Evolutionary conservation across 2,797 vertebrate genomes (phyloP).

Genomic region (Netta rufina): DNA sequence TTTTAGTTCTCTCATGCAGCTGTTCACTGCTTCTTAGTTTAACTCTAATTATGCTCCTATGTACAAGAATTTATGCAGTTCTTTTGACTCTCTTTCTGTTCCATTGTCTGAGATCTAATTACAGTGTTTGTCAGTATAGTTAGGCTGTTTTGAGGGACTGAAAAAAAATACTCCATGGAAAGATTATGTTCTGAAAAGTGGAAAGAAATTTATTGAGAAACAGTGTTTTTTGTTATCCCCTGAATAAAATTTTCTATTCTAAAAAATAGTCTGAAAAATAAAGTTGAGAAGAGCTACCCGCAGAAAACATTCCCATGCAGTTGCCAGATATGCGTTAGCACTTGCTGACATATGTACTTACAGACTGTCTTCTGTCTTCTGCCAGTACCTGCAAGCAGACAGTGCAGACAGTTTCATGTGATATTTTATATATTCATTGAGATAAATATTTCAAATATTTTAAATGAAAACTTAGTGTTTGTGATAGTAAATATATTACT

Average conservation of each 20-base stretch:
- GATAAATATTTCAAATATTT: background rate
- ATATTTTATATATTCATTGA: background rate
- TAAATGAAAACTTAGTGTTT: background rate
- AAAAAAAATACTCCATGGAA: background rate
- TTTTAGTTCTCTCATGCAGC: conserved; percentile 29
- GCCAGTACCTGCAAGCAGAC: background rate
- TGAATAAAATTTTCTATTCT: background rate
- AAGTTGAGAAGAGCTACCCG: background rate
- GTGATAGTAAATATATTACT: background rate
- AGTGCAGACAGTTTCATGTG: background rate
- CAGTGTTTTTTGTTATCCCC: background rate
- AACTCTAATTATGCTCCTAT: conserved; percentile 55
- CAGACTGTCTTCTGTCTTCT: background rate
- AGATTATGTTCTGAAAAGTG: background rate
- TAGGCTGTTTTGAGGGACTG: background rate
- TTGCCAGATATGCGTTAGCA: background rate
- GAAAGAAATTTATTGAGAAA: background rate
- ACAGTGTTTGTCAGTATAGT: background rate
- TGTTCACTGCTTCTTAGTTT: conserved; percentile 40
- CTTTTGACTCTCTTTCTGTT: background rate
- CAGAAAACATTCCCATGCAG: background rate
- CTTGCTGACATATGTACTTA: background rate
- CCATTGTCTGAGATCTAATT: conserved; percentile 49
- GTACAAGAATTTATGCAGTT: conserved; percentile 35
- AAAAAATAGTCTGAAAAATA: background rate